These are phyloP conservation scores for Centropus unirufus DNA, from an alignment of 2,113 vertebrate species.

Conservation along the genomic window DNA sequence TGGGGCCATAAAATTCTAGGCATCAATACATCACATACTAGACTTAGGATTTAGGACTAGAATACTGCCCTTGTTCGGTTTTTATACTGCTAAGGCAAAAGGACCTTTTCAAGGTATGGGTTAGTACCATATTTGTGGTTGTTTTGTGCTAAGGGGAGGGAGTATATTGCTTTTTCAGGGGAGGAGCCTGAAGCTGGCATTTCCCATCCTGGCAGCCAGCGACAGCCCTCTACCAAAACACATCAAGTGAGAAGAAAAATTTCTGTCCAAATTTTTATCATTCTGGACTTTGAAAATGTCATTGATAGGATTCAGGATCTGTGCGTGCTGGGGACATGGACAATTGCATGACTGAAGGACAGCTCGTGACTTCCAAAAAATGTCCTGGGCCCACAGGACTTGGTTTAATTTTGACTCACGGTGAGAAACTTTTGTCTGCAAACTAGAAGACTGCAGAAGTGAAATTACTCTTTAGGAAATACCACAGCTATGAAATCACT, in stretches of 20 bases:
- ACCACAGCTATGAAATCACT: neutral
- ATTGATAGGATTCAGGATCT: neutral
- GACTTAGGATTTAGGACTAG: neutral
- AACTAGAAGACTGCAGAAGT: neutral
- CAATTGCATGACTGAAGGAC: neutral
- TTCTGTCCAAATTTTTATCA: neutral
- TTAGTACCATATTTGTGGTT: neutral
- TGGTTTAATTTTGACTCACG: neutral
- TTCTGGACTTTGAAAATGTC: neutral
- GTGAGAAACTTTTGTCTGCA: neutral
- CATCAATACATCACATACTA: neutral
- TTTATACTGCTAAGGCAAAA: neutral
- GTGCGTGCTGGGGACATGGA: neutral
- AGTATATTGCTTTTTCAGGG: neutral
- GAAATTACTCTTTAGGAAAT: neutral
- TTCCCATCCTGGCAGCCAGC: neutral
- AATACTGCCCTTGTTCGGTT: neutral
- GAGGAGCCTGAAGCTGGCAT: neutral
- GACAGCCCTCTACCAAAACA: neutral
- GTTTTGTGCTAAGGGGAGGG: neutral
- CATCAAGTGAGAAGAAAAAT: neutral
- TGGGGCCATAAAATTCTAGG: neutral
- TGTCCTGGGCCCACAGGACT: neutral
- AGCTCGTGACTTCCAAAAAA: neutral
- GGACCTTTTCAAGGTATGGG: accelerated